Conservation (phyloP, 2,888 invertebrate species). For the Cosmia pyralina region DNA sequence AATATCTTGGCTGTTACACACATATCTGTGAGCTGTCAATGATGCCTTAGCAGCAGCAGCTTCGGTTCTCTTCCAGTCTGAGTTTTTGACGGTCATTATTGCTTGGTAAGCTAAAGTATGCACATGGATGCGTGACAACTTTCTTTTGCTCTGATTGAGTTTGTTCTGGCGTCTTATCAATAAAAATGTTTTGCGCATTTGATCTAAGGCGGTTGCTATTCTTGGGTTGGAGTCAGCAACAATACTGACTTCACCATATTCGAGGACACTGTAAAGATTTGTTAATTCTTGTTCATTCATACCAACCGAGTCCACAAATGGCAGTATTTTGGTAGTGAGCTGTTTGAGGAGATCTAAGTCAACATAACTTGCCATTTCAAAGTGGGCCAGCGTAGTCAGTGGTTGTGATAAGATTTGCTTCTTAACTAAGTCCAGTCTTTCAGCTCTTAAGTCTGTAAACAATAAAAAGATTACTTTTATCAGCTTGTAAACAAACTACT, state of each 20-base stretch:
- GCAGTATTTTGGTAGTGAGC: constrained; percentile 92
- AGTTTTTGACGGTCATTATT: constrained; percentile 92
- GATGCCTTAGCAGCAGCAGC: constrained; percentile 96
- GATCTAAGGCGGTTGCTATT: constrained; percentile 94
- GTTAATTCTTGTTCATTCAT: constrained; percentile 97
- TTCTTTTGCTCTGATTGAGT: constrained; percentile 85
- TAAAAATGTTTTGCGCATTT: constrained; percentile 93
- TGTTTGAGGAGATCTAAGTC: constrained; percentile 92
- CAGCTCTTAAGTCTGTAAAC: constrained; percentile 91
- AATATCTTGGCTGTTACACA: constrained; percentile 92
- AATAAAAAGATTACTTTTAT: constrained; percentile 42
- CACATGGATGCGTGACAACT: constrained; percentile 94
- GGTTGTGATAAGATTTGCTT: constrained; percentile 92
- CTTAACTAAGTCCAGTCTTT: constrained; percentile 91
- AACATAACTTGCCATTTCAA: constrained; percentile 96
- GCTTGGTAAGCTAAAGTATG: constrained; percentile 97
- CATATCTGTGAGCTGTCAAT: constrained; percentile 95
- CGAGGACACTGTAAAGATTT: constrained; percentile 93
- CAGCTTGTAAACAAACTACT: constrained; percentile 17
- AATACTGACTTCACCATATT: constrained; percentile 92
- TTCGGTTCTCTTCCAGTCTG: constrained; percentile 94
- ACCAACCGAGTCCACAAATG: constrained; percentile 94
- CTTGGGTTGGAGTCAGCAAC: constrained; percentile 95
- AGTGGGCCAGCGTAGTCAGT: constrained; percentile 92
- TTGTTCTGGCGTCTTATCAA: constrained; percentile 86